Evolutionary conservation across 2,888 invertebrate species (phyloP).

Genomic region (Apotomis betuletana): DNA sequence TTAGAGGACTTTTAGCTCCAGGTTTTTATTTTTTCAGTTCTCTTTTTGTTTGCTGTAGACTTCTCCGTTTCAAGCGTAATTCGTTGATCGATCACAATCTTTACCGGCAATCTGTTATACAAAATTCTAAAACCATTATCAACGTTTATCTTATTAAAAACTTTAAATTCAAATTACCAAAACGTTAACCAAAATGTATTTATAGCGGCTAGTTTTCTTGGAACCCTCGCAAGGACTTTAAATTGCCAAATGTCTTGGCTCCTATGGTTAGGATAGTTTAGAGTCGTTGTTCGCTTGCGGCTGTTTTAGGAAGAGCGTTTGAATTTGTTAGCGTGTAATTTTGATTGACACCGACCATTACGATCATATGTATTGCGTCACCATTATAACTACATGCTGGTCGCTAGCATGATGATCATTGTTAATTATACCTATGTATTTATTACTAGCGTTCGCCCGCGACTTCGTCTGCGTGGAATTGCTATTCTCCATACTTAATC

Average conservation of each 20-base stretch:
- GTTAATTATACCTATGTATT: background rate
- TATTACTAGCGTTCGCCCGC: background rate
- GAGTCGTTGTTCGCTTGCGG: constrained; percentile 55
- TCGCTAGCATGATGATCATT: constrained; percentile 29
- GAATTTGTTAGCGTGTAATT: constrained; percentile 78
- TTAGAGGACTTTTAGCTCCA: too few relatives aligned
- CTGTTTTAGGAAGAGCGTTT: constrained; percentile 59
- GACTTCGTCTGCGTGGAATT: too few relatives aligned
- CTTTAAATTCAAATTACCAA: constrained; percentile 32
- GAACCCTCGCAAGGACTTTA: constrained; percentile 53
- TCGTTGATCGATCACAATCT: background rate
- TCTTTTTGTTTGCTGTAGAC: background rate
- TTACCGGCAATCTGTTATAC: constrained; percentile 5
- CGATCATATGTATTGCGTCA: constrained; percentile 79
- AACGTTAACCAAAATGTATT: constrained; percentile 34
- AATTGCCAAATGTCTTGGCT: constrained; percentile 3
- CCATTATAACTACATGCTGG: constrained; percentile 66
- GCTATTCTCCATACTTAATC: too few relatives aligned
- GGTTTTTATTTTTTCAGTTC: too few relatives aligned
- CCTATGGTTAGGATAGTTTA: constrained; percentile 47
- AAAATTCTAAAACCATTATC: constrained; percentile 15
- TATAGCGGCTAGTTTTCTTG: constrained; percentile 55
- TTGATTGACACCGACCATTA: constrained; percentile 83
- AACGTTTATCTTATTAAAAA: constrained; percentile 29
- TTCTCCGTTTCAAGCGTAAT: background rate